Evolutionary conservation across 2,113 vertebrate genomes (phyloP), one percentile per base, ranked within the genome.

Genomic region (Archilochus colubris): DNA sequence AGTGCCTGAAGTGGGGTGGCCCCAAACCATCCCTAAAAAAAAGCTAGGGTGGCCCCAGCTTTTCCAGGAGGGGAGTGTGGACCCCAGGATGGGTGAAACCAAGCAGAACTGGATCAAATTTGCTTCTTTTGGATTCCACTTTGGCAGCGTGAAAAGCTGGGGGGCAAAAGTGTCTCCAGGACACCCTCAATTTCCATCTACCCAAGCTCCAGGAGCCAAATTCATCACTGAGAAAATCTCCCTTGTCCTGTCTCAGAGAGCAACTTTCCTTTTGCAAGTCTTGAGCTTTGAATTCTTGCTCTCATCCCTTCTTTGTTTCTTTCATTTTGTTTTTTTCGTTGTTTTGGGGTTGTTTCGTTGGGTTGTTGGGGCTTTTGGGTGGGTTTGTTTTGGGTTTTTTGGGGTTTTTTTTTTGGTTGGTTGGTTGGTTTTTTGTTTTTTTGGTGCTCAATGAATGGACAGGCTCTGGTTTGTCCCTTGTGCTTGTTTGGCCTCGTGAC

Each of bases 71-170:
- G 3, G 8, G 10, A 54, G 12, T 1, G 0, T 10, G 27, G 3
- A 9, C 8, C 14, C 1, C 2, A 1, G 4, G 1, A 9, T 19
- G 53, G 24, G 1, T 40, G 3, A 55, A 6, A 22, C 16, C 0
- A 1, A 61, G 40, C 63, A 38, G 40, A 61, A 23, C 43, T 10
- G 40, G 7, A 4, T 36, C n/a, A 2, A 3, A 5, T 43, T 31
- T 7, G 2, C 14, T 40, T 24, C 40, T 22, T 48, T 38, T 18
- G 12, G 8, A 3, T 12, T 7, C 43, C 1, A 1, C 4, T 55
- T 54, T 9, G 0, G 0, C 59, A 18, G 44, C 0, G 0, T 10
- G 36, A 9, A 23, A 22, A 40, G 28, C 48, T 30, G 7, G 51
- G 62, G 66, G 2, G 6, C 16, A 7, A 0, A 3, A 8, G 44